Evolutionary conservation across 2,888 invertebrate species (phyloP).

Genomic region (Caradrina clavipalpis): DNA sequence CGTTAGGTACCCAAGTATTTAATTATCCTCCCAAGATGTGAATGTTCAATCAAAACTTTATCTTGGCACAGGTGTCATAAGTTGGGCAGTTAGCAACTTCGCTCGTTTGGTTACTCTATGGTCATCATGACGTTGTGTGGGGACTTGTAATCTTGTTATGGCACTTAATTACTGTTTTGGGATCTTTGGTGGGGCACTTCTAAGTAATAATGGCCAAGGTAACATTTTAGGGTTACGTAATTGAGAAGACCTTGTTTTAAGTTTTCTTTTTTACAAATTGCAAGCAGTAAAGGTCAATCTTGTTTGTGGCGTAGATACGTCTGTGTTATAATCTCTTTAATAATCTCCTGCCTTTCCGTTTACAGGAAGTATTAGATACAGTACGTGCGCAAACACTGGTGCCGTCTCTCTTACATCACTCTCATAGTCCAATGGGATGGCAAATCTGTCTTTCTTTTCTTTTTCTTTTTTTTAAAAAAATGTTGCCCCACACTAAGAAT

Average conservation of each 20-base stretch:
- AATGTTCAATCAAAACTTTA: slow-evolving; percentile 71
- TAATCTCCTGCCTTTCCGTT: too few species aligned
- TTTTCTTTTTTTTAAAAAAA: too few species aligned
- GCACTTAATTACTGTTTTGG: slow-evolving; percentile 64
- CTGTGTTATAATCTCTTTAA: too few species aligned
- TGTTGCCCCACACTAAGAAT: too few species aligned
- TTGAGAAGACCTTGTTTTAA: neutral
- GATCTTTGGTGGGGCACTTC: slow-evolving; percentile 49
- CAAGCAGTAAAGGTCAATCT: neutral
- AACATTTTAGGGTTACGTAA: slow-evolving; percentile 22
- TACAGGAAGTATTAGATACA: too few species aligned
- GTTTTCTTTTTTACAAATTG: neutral
- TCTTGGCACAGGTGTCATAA: slow-evolving; percentile 72
- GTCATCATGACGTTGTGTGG: slow-evolving; percentile 65
- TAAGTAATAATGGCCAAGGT: slow-evolving; percentile 28
- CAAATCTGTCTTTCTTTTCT: too few species aligned
- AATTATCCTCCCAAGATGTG: slow-evolving; percentile 60
- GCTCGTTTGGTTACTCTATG: slow-evolving; percentile 72
- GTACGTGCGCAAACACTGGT: too few species aligned
- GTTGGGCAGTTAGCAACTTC: slow-evolving; percentile 73
- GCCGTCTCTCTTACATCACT: too few species aligned
- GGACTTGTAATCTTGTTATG: slow-evolving; percentile 64
- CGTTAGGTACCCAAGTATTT: slow-evolving; percentile 41
- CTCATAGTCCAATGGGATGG: too few species aligned
- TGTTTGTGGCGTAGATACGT: neutral